Evolutionary conservation across 2,113 vertebrate genomes (phyloP).

Genomic region (Rousettus leschenaultii): DNA sequence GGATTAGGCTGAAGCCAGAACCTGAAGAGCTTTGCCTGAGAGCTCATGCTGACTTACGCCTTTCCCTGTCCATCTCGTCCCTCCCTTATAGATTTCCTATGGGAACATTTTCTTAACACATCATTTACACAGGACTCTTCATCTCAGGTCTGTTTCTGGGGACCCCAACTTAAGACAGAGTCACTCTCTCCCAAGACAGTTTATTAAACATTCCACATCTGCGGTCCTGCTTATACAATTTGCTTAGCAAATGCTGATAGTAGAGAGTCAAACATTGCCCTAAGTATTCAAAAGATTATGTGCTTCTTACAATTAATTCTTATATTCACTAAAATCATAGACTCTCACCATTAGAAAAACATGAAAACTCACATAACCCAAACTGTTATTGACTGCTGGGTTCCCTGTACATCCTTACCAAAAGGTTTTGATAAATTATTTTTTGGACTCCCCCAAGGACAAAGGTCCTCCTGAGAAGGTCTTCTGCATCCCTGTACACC

Average conservation of each 20-base stretch:
- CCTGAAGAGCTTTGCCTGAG: too few relatives aligned
- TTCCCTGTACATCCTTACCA: neutral
- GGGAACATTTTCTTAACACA: too few relatives aligned
- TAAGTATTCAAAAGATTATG: neutral
- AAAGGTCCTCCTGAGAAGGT: neutral
- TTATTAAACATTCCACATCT: neutral
- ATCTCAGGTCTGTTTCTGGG: too few relatives aligned
- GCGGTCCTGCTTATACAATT: neutral
- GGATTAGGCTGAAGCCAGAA: too few relatives aligned
- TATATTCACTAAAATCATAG: neutral
- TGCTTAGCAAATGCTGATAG: neutral
- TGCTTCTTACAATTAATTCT: neutral
- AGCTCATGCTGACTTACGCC: too few relatives aligned
- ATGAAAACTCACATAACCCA: neutral
- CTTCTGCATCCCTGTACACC: fast-evolving
- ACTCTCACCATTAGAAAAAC: neutral
- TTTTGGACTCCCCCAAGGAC: neutral
- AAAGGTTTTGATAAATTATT: neutral
- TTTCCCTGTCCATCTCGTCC: too few relatives aligned
- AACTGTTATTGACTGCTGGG: neutral
- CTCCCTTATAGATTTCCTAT: too few relatives aligned
- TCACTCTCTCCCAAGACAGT: neutral
- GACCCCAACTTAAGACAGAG: neutral
- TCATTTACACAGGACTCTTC: too few relatives aligned
- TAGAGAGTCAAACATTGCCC: neutral